Conservation (phyloP, 2,113 vertebrate species). For the Spea multiplicata region DNA sequence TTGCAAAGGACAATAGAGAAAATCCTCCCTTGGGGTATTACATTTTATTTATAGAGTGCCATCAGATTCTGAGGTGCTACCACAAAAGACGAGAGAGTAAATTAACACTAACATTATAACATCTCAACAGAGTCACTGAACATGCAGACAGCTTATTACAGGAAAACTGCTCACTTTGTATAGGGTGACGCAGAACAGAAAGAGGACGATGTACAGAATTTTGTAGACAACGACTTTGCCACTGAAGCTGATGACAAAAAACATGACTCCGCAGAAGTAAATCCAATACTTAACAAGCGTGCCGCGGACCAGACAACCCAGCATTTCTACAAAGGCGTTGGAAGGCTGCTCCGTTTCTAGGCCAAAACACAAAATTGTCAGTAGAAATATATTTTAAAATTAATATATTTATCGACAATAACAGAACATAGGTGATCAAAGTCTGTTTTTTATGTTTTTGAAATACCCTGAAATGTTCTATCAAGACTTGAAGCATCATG, state of each 20-base stretch:
- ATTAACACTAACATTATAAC: too few relatives aligned
- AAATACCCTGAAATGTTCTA: too few relatives aligned
- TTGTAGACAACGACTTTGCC: constrained; percentile 68
- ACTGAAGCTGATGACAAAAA: constrained; percentile 70
- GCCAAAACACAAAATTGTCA: background rate
- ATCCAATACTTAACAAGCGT: constrained; percentile 70
- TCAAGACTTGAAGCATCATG: background rate
- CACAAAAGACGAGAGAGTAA: too few relatives aligned
- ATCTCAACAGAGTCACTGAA: too few relatives aligned
- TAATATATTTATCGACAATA: background rate
- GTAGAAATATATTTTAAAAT: background rate
- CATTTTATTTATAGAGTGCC: background rate
- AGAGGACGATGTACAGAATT: constrained; percentile 68
- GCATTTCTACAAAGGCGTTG: constrained; percentile 56
- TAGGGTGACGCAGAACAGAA: constrained; percentile 65
- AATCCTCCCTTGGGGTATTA: background rate
- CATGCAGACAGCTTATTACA: too few relatives aligned
- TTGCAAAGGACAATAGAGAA: background rate
- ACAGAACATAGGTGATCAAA: too few relatives aligned
- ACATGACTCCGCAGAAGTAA: constrained; percentile 70
- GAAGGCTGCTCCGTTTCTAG: constrained; percentile 56
- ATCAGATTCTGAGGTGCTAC: too few relatives aligned
- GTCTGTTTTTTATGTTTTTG: too few relatives aligned
- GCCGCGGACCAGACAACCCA: constrained; percentile 64
- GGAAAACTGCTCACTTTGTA: constrained; percentile 59